A percentile compares a stretch with the other conserved stretches of the same genome.
Conservation (phyloP, 2,888 invertebrate genomes). For the Oligia strigilis region DNA sequence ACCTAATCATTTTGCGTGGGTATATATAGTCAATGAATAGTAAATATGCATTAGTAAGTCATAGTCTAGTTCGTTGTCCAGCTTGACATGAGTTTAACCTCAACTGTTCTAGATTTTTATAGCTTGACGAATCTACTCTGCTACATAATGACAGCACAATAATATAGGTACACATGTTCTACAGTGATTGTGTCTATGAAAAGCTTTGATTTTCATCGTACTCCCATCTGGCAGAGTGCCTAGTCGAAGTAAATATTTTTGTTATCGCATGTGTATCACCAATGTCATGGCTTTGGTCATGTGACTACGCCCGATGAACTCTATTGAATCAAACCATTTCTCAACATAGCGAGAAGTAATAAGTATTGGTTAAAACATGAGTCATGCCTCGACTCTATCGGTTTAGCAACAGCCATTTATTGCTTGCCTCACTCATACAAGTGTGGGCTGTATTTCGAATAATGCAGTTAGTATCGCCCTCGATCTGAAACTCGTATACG, state of each 20-base stretch:
- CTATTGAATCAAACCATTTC: conserved; percentile 55
- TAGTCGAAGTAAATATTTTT: conserved; percentile 67
- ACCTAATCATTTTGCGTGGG: conserved; percentile 18
- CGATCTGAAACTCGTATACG: conserved; percentile 57
- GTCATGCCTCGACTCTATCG: conserved; percentile 53
- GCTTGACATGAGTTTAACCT: conserved; percentile 35
- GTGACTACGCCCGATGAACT: conserved; percentile 43
- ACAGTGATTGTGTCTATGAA: conserved; percentile 36
- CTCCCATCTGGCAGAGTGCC: conserved; percentile 69
- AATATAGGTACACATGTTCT: conserved; percentile 9
- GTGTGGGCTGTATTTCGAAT: conserved; percentile 64
- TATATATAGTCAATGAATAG: conserved; percentile 13
- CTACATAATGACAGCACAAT: neutral
- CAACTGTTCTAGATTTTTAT: conserved; percentile 27
- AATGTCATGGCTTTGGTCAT: conserved; percentile 69
- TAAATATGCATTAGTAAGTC: conserved; percentile 17
- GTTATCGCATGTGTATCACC: conserved; percentile 63
- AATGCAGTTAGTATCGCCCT: conserved; percentile 63
- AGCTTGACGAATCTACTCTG: conserved; percentile 13
- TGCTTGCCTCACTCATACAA: conserved; percentile 53
- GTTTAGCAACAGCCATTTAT: conserved; percentile 61
- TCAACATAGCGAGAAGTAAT: conserved; percentile 56
- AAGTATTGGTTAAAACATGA: conserved; percentile 53
- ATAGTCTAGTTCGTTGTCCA: conserved; percentile 8
- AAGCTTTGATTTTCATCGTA: conserved; percentile 48